Percentiles rank a stretch among this genome's conserved stretches.
These are phyloP conservation scores for Taxidea taxus DNA, from an alignment of 2,113 vertebrate genomes.

Conservation along the genomic window DNA sequence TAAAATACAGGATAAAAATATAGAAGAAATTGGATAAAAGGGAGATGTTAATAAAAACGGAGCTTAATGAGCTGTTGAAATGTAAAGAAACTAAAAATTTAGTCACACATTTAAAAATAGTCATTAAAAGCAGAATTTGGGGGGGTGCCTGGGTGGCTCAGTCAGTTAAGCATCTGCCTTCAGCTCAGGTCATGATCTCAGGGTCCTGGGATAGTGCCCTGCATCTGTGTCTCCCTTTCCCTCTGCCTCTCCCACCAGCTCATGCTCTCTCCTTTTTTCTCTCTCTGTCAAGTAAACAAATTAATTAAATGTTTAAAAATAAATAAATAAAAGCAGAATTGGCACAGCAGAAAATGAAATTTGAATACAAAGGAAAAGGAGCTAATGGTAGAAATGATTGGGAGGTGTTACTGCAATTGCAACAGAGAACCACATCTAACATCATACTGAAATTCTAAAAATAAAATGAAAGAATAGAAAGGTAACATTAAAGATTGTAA, in stretches of 20 bases:
- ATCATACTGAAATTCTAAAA: not conserved
- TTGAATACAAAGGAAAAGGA: not conserved
- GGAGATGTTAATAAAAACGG: not conserved
- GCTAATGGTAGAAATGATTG: not conserved
- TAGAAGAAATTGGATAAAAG: not conserved
- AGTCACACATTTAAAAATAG: not conserved
- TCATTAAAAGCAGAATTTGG: not conserved
- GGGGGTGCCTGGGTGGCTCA: no score
- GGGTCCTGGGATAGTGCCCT: no score
- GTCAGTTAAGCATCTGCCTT: no score
- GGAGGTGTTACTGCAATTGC: not conserved
- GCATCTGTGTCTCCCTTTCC: no score
- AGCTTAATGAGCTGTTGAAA: not conserved
- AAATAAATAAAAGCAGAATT: not conserved
- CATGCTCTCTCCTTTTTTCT: not conserved
- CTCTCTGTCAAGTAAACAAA: not conserved
- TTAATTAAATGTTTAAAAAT: no score
- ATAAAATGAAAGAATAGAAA: not conserved
- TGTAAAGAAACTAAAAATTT: not conserved
- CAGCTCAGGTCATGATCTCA: no score
- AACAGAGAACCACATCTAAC: not conserved
- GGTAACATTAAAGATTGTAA: not conserved
- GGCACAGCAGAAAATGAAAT: not conserved
- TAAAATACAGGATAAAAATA: constrained; percentile 11
- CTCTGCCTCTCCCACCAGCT: not conserved